Evolutionary conservation across 2,113 vertebrate genomes (phyloP).

Genomic region (Pan troglodytes): DNA sequence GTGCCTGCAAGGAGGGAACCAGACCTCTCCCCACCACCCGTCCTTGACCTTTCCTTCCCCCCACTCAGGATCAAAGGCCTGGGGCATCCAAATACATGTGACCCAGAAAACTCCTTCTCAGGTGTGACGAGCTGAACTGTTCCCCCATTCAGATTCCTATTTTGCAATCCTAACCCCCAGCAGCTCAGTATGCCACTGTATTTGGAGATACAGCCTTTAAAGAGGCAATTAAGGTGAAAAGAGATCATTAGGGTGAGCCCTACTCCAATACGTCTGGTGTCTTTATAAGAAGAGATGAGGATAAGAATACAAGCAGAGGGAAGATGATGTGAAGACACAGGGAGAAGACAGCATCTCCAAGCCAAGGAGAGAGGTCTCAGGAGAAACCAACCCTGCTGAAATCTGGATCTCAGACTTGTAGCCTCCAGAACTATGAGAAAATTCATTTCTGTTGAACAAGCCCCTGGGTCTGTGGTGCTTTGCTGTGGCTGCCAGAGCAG

Average conservation of each 20-base stretch:
- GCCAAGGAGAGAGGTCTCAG: not conserved
- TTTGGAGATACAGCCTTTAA: not conserved
- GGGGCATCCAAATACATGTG: not conserved
- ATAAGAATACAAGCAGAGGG: not conserved
- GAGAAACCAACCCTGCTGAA: not conserved
- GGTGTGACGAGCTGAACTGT: not conserved
- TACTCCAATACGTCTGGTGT: not conserved
- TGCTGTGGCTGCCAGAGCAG: rapidly evolving
- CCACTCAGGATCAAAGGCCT: not conserved
- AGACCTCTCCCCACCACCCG: no score
- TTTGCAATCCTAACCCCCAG: not conserved
- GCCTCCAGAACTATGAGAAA: not conserved
- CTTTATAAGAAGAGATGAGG: not conserved
- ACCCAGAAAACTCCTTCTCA: not conserved
- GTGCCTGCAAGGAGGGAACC: not conserved
- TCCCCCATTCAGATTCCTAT: not conserved
- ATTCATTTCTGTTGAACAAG: not conserved
- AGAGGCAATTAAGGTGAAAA: not conserved
- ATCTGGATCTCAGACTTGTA: not conserved
- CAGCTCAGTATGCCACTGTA: not conserved
- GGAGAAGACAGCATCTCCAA: rapidly evolving
- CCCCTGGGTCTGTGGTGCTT: rapidly evolving
- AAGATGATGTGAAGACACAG: no score
- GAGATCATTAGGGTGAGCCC: not conserved
- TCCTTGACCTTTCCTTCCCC: not conserved